Base-by-base conservation (phyloP, 2,797 vertebrate species). In the Phataginus tetradactyla region DNA sequence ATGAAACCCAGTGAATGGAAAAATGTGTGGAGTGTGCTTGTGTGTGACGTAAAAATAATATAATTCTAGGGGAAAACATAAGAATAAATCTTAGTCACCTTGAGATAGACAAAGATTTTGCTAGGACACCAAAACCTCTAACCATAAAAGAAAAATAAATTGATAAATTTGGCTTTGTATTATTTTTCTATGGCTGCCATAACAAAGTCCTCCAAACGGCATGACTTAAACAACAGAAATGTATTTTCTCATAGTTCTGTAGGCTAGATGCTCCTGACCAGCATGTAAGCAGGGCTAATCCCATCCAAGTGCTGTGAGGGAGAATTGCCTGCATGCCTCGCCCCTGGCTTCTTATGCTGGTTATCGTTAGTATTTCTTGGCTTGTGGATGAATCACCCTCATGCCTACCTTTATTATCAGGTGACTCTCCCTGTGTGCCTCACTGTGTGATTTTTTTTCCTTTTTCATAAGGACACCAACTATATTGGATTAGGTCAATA, bases 21-120 rank as follows among this genome's bases (percentile, higher is more conserved):
- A 83, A 90, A 69, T 84, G 29, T 55, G 25, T 68, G 25, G 39
- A 68, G n/a, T 45, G 5, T 77, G 69, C 23, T 29, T 95, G 23
- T 64, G 20, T 64, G 25, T 85, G 37, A 83, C 78, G 12, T 85
- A 95, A 95, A 72, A 95, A 63, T 78, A 94, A 78, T 74, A 20
- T 32, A 63, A 66, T 77, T 94, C 61, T 66, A 86, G 77, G 89
- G 45, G 45, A 91, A 92, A 94, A 63, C 27, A 21, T 23, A 42
- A 69, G 15, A 69, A 55, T 87, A 63, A 75, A 78, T 83, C 53
- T 95, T 75, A 20, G n/a, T 94, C 71, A 93, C 39, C 71, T 94
- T 94, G 77, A 94, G 49, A 57, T 92, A 81, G 86, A 63, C 21
- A 63, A 77, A 45, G 29, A 29, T 69, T 45, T 63, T 51, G 10